Percentiles rank a stretch among this genome's conserved stretches.
phyloP scores from a whole-genome alignment of 2,797 vertebrate genomes.

The Luscinia megarhynchos region DNA sequence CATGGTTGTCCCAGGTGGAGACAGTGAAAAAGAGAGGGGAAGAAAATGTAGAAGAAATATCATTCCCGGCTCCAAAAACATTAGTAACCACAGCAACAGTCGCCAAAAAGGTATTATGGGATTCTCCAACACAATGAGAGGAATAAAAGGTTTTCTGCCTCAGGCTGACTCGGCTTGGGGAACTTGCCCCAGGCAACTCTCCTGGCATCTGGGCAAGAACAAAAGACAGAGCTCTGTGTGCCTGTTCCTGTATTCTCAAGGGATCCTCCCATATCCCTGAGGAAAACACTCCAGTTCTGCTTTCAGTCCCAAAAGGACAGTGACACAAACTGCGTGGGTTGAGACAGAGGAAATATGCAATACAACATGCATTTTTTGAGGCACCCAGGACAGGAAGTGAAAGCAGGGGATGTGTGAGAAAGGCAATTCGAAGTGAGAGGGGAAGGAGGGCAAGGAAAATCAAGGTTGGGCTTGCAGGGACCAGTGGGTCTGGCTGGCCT shows the following conservation, averaged over 20 bases:
- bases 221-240: neutral
- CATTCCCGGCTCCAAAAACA: neutral
- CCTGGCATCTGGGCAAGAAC: neutral
- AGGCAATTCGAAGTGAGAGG: neutral
- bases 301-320: neutral
- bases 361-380: neutral
- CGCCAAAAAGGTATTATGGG: neutral
- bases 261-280: too few species aligned
- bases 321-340: accelerated
- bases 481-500: neutral
- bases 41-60: neutral
- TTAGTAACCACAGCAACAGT: neutral
- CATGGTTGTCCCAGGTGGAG: neutral
- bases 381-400: neutral
- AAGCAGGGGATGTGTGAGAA: neutral
- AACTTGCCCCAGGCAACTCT: neutral
- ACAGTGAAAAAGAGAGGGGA: neutral
- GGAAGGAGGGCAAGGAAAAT: neutral
- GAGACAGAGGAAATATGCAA: neutral
- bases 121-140: neutral
- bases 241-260: neutral
- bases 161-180: neutral
- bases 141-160: neutral
- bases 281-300: neutral
- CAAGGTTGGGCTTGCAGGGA: neutral